A percentile compares a stretch with the other conserved stretches of the same genome.
Evolutionary conservation across 1,140 invertebrate species (phyloP).

Genomic region (Lasioglossum baleicum): DNA sequence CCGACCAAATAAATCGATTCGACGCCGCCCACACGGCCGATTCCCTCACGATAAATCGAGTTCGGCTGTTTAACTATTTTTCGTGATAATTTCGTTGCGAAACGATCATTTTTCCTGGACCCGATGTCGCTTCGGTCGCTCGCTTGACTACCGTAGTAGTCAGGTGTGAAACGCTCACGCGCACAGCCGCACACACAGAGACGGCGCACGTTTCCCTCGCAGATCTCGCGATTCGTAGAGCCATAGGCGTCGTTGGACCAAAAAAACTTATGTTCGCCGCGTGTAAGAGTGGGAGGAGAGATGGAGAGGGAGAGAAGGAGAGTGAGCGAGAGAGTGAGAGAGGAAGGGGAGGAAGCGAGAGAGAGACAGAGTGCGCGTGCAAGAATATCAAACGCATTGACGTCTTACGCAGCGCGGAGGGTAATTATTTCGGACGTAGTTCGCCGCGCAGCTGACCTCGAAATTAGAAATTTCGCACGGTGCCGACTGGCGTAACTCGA

Average conservation of each 20-base stretch:
- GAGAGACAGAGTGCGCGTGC: conserved; percentile 16
- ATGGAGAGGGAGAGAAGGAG: background rate
- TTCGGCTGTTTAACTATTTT: conserved; percentile 42
- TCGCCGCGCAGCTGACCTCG: conserved; percentile 39
- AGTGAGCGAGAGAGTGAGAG: conserved; percentile 12
- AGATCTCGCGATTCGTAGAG: conserved; percentile 62
- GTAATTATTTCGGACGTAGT: conserved; percentile 57
- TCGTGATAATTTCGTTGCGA: background rate
- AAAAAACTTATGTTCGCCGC: conserved; percentile 52
- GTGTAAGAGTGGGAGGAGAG: conserved; percentile 6
- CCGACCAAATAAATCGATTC: conserved; percentile 63
- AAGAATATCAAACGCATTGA: conserved; percentile 57
- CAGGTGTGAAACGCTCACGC: conserved; percentile 77
- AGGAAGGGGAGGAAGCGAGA: background rate
- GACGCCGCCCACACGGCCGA: conserved; percentile 34
- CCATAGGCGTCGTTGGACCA: conserved; percentile 60
- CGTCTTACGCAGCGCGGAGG: conserved; percentile 51
- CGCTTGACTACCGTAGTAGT: conserved; percentile 73
- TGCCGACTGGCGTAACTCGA: conserved; percentile 30
- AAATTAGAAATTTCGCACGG: conserved; percentile 48
- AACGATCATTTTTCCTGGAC: background rate
- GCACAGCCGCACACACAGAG: conserved; percentile 56
- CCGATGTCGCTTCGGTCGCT: conserved; percentile 31
- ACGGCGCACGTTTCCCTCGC: conserved; percentile 60
- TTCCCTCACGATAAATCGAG: conserved; percentile 56